Base-by-base conservation (phyloP, 1,140 invertebrate genomes). In the Asobara japonica region DNA sequence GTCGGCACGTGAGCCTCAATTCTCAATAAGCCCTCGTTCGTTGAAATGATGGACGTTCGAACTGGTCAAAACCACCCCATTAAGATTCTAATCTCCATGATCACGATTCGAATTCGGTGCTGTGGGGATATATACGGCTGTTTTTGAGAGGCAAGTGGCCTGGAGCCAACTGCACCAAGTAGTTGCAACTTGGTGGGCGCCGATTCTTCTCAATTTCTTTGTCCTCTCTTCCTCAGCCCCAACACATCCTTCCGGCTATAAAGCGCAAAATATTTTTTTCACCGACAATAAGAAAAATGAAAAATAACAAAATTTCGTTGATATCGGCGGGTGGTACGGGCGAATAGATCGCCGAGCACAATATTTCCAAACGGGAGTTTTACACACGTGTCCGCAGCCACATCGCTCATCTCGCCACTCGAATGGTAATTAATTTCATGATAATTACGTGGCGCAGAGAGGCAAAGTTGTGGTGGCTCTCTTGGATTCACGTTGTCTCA, bases 51-150 rank as follows among this genome's bases (percentile, higher is more conserved):
- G 30, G 38, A 71, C 62, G 69, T 65, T 71, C 69, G 62, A n/a
- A 71, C 69, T 71, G 69, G 69, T 56, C 69, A 71, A 71, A 71
- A 71, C 69, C 62, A 65, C 69, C 69, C 69, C 62, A 71, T 71
- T 71, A 71, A 71, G 69, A 71, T 71, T 65, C 61, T 71, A 71
- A 71, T 71, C 69, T 71, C 36, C 25, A 41, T 71, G 69, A 71
- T 71, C 69, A 71, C 36, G 69, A 64, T 45, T 65, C 41, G 8
- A 27, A 29, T 45, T 48, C 33, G 27, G 64, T 27, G 20, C 68
- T 56, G 13, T 22, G 22, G 56, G 61, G 56, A 62, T 61, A 70
- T 70, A 30, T 61, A 22, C 56, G 56, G 56, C 56, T 56, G 27
- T 31, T 51, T 70, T 60, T n/a, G 56, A 62, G 22, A 56, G 8